Evolutionary conservation across 2,797 vertebrate species (phyloP).

Genomic region (Enteromius treurensis): DNA sequence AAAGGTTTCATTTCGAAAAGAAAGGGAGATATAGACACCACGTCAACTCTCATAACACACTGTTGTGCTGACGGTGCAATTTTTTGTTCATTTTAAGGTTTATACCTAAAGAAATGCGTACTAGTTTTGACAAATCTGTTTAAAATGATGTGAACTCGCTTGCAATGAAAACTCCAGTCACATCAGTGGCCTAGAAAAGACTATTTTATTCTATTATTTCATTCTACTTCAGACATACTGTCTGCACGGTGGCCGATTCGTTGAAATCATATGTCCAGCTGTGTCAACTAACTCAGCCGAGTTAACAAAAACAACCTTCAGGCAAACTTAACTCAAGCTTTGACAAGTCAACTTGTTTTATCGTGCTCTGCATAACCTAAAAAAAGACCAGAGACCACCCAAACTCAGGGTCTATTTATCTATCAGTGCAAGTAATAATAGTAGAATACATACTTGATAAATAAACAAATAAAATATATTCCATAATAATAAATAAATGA

Average conservation of each 20-base stretch:
- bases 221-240: background rate
- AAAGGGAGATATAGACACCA: conserved; percentile 14
- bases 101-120: background rate
- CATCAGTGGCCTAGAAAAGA: background rate
- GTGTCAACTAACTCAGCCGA: conserved; percentile 14
- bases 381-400: background rate
- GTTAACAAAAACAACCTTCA: conserved; percentile 27
- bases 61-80: background rate
- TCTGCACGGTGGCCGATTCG: background rate
- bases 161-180: background rate
- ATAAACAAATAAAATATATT: background rate
- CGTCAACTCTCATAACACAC: background rate
- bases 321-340: background rate
- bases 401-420: background rate
- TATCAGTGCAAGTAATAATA: background rate
- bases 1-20: background rate
- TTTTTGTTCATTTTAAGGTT: conserved; percentile 22
- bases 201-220: background rate
- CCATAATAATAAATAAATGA: background rate
- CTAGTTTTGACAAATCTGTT: conserved; percentile 28
- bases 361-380: background rate
- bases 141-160: background rate
- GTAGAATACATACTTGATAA: background rate
- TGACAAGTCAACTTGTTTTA: conserved; percentile 4
- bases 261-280: conserved; percentile 5